phyloP scores from a whole-genome alignment of 1,140 invertebrate genomes.

The Leptopilina clavipes region DNA sequence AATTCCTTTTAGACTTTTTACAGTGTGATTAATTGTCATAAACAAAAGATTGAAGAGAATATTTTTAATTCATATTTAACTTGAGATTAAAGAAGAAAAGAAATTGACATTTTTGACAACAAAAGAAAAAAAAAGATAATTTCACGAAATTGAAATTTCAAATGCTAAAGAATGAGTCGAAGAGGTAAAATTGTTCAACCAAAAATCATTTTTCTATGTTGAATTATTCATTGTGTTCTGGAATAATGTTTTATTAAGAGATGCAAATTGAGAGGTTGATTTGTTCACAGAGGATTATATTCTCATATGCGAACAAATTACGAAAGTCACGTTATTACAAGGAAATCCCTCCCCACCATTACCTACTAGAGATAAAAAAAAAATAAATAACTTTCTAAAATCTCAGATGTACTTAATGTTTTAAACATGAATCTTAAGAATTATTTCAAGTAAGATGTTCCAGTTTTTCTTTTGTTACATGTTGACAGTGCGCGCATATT shows the following conservation, averaged over 20 bases:
- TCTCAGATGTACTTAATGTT: slow-evolving; percentile 41
- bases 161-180: too few relatives aligned
- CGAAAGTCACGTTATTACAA: slow-evolving; percentile 14
- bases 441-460: slow-evolving; percentile 14
- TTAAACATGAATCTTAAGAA: slow-evolving; percentile 34
- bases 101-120: too few relatives aligned
- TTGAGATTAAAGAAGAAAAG: too few relatives aligned
- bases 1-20: too few relatives aligned
- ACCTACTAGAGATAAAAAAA: not conserved
- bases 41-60: too few relatives aligned
- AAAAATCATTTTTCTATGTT: too few relatives aligned
- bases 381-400: slow-evolving; percentile 46
- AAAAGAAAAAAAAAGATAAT: not conserved
- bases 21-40: too few relatives aligned
- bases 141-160: not conserved
- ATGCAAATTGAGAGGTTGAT: slow-evolving; percentile 13
- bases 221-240: too few relatives aligned
- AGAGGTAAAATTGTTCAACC: too few relatives aligned
- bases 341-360: not conserved
- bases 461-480: slow-evolving; percentile 5
- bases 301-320: slow-evolving; percentile 22
- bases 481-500: slow-evolving; percentile 3
- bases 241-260: too few relatives aligned
- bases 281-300: slow-evolving; percentile 6
- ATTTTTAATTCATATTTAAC: too few relatives aligned